Evolutionary conservation across 2,113 vertebrate genomes (phyloP), one percentile per base, ranked within the genome.

Genomic region (Platichthys flesus): DNA sequence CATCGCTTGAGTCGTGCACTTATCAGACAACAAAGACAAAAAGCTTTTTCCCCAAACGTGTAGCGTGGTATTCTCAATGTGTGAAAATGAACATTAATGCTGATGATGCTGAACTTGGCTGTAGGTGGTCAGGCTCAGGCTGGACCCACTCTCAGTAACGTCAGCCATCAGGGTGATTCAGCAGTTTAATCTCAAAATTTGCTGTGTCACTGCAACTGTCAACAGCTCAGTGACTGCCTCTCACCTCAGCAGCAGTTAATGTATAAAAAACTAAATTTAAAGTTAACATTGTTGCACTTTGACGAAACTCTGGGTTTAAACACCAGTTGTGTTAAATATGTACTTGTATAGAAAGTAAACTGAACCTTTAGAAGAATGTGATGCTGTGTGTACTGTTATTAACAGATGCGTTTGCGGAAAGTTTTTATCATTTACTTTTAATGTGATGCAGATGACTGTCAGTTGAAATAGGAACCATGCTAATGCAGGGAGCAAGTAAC

Each of bases 391-490:
- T 10, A 21, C 10, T n/a, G 16, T 35, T 20, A n/a, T 57, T 2
- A 68, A 74, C 2, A 0, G 24, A 71, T 49, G 58, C 31, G 45
- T 56, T 20, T 65, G n/a, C 55, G 61, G 57, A 35, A 60, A 23
- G 13, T 20, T 63, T 76, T 67, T 55, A 55, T 49, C 62, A 64
- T 67, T 60, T 31, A 69, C 24, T 37, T 82, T 79, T 82, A 77
- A 82, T 82, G 56, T 73, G 56, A 82, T 26, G 68, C 42, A 10
- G 64, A 62, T 20, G 54, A 70, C 73, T 73, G 47, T 76, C 72
- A 54, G 70, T 75, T 55, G 28, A 10, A 63, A 31, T 16, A 14
- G 15, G 37, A 64, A 66, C 26, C 62, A 20, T 64, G 7, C 49
- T 31, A 20, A 69, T 54, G 54, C 10, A 16, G 40, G 42, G 51